Evolutionary conservation across 2,113 vertebrate genomes (phyloP).

Genomic region (Chelonoidis abingdonii): DNA sequence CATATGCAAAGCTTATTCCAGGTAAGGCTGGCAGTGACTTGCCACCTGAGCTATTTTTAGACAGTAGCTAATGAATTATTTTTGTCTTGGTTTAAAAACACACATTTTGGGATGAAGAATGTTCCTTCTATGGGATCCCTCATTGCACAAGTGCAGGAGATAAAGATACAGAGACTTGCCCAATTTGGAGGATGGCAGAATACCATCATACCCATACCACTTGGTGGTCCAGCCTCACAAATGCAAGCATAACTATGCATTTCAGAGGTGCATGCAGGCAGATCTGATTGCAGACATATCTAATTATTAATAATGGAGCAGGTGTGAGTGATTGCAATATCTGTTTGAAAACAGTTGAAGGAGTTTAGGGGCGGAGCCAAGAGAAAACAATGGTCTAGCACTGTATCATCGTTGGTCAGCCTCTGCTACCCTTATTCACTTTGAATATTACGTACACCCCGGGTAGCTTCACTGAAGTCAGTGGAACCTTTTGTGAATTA

Average conservation of each 20-base stretch:
- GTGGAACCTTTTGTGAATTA: not conserved
- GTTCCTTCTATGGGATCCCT: not conserved
- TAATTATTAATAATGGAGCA: not conserved
- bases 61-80: not conserved
- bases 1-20: accelerated
- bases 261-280: not conserved
- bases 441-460: not conserved
- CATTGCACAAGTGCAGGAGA: not conserved
- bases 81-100: not conserved
- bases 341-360: not conserved
- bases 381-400: not conserved
- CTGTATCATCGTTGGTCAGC: not conserved
- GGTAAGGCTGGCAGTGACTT: not conserved
- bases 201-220: not conserved
- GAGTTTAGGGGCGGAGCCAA: not conserved
- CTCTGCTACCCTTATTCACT: not conserved
- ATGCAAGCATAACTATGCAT: not conserved
- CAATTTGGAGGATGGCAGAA: not conserved
- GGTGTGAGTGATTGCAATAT: not conserved
- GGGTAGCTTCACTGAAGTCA: not conserved
- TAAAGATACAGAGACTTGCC: not conserved
- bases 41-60: not conserved
- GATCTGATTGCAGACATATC: not conserved
- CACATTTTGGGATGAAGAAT: not conserved
- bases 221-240: accelerated